Evolutionary conservation across 2,797 vertebrate species (phyloP), one percentile per base, ranked within the genome.

Genomic region (Labroides dimidiatus): DNA sequence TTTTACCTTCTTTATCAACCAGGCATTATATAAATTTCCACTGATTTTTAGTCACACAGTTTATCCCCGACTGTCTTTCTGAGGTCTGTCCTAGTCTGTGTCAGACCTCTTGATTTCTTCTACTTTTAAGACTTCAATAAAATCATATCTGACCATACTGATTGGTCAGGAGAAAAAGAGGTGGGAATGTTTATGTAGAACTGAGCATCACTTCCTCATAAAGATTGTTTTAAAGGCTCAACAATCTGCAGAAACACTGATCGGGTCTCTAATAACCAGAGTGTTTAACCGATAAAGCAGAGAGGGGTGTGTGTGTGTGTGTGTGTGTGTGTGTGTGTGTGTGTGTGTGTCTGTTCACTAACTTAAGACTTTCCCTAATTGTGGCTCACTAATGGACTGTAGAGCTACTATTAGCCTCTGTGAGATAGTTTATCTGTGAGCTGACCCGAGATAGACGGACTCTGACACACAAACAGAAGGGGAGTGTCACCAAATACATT

Each of bases 351-450:
- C 64, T n/a, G n/a, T n/a, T n/a, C n/a, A n/a, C 80, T 85, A 80
- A 87, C 89, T 78, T 76, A 72, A 80, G 78, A 59, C 2, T 1
- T 52, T 75, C 65, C 76, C 77, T 79, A 88, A 83, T 75, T 78
- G 68, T 73, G 73, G 54, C 75, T 74, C 78, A 51, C 71, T 90
- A 85, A 88, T 85, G 81, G 82, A n/a, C 71, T 39, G 53, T 6
- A 17, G 39, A 65, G 80, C 72, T 23, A 0, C 75, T 67, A 42
- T 80, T 77, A 84, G 68, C 51, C 70, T 69, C 57, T 60, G 67
- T 30, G 23, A 85, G 86, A 89, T 88, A 87, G 76, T 84, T 84
- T 90, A 89, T 90, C 88, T 77, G 0, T 53, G 50, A 58, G 10
- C 55, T 47, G 53, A 82, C 63, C 68, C 3, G 17, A 58, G 11